phyloP scores from a whole-genome alignment of 2,113 vertebrate species.

The Hypomesus transpacificus region DNA sequence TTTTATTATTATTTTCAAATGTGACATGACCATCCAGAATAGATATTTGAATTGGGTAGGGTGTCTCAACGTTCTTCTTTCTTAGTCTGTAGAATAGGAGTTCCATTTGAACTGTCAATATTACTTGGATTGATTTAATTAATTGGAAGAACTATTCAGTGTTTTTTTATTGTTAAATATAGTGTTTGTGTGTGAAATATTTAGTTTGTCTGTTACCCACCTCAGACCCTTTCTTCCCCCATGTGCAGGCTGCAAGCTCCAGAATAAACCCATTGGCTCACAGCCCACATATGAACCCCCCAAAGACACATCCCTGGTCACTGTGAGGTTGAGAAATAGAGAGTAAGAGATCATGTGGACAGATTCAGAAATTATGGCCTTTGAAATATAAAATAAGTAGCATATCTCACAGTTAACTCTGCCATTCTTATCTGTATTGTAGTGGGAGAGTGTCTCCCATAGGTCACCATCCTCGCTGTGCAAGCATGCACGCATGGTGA shows the following conservation, averaged over 20 bases:
- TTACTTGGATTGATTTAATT: too few species aligned
- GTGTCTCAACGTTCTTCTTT: constrained; percentile 55
- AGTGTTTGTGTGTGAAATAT: not conserved
- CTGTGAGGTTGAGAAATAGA: constrained; percentile 29
- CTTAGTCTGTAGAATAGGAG: constrained; percentile 51
- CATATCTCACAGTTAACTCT: constrained; percentile 52
- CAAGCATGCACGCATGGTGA: constrained; percentile 55
- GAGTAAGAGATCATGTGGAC: not conserved
- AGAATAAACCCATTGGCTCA: constrained; percentile 73
- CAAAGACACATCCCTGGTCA: constrained; percentile 57
- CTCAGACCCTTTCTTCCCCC: constrained; percentile 58
- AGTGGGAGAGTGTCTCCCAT: constrained; percentile 61
- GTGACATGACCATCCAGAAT: constrained; percentile 61
- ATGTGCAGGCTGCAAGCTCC: constrained; percentile 58
- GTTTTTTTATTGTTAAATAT: not conserved
- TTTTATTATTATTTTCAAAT: constrained; percentile 9
- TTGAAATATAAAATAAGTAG: not conserved
- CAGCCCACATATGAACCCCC: constrained; percentile 68
- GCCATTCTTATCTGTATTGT: constrained; percentile 46
- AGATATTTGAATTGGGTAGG: constrained; percentile 48
- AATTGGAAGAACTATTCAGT: not conserved
- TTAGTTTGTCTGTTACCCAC: constrained; percentile 35
- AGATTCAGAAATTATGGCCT: not conserved
- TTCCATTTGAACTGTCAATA: too few species aligned
- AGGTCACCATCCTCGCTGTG: constrained; percentile 58